These are phyloP conservation scores for Teleogryllus oceanicus DNA, from an alignment of 2,888 invertebrate species.

Conservation along the genomic window DNA sequence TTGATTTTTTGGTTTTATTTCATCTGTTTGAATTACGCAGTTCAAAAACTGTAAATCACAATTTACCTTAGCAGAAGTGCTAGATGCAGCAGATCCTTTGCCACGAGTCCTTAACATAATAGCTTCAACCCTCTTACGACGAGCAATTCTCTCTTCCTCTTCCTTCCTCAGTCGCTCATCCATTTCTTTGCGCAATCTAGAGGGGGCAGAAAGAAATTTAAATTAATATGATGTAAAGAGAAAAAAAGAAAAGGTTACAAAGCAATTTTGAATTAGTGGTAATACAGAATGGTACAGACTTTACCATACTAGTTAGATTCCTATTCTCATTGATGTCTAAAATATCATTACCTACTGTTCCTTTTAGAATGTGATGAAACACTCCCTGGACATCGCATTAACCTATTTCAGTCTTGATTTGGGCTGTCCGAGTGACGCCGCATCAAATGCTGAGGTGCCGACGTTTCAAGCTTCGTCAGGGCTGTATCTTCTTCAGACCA, in stretches of 20 bases:
- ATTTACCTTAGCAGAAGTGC: slow-evolving; percentile 50
- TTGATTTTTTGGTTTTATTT: too few relatives aligned
- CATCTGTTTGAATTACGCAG: too few relatives aligned
- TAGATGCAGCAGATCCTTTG: slow-evolving; percentile 48
- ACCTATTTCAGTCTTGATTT: too few relatives aligned
- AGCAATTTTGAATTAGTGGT: background rate
- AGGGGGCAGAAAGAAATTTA: slow-evolving; percentile 22
- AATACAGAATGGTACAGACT: too few relatives aligned
- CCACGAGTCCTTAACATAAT: slow-evolving; percentile 87
- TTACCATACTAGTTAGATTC: background rate
- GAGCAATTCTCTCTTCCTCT: slow-evolving; percentile 81
- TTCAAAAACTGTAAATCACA: too few relatives aligned
- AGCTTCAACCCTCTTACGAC: slow-evolving; percentile 87
- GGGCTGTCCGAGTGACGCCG: too few relatives aligned
- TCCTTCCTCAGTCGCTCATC: slow-evolving; percentile 78
- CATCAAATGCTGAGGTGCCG: too few relatives aligned
- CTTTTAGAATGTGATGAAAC: too few relatives aligned
- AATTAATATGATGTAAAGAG: background rate
- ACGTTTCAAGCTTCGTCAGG: too few relatives aligned
- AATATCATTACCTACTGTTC: too few relatives aligned
- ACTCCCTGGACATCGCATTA: too few relatives aligned
- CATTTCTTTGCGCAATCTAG: slow-evolving; percentile 70
- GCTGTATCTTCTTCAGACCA: too few relatives aligned
- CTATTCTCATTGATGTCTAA: background rate
- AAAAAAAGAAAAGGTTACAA: slow-evolving; percentile 20